Base-by-base conservation (phyloP, 2,888 invertebrate genomes). In the Papilio protenor region DNA sequence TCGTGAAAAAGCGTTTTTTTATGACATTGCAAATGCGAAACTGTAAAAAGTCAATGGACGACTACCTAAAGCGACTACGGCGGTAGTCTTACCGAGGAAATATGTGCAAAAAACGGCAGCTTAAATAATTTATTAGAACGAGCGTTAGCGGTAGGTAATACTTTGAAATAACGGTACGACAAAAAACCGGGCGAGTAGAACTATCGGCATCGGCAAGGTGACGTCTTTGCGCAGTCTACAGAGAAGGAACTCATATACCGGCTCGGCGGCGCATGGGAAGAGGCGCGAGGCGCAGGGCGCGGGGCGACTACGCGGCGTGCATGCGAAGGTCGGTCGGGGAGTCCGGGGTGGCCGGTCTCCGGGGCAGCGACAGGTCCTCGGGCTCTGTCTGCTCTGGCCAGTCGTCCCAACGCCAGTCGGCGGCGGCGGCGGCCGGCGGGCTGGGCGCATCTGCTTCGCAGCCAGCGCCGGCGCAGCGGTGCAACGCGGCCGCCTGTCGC, bases 321-420 rank as follows among this genome's bases (percentile, higher is more conserved):
- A 94, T 85, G 88, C 94, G 93, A 87, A 94, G 89, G 89, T 94
- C 94, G 83, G 94, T 92, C 87, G 94, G 94, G 84, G 93, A 94
- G 87, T 92, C 92, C 82, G 94, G 94, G 87, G 94, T 93, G 86
- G 92, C 91, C 87, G 94, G 92, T 82, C 94, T 88, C 83, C 95
- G 90, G 76, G 94, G 94, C 95, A 98, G 96, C 77, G 98, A 98
- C 81, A 98, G 95, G 89, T 98, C 98, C 89, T 98, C 98, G 11
- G 98, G 98, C 90, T 98, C 98, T 2, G 98, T 98, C 94, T 98
- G 98, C 89, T 97, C 98, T 23, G 98, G 98, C 91, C 88, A 94
- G 85, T 87, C 94, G 84, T 92, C 94, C 95, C 92, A 93, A 85
- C 92, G 93, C 92, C 93, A 93, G 84, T 92, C 87, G 83, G 95